Percentiles rank a stretch among this genome's conserved stretches.
phyloP scores from a whole-genome alignment of 2,113 vertebrate genomes.

The Tyto alba region DNA sequence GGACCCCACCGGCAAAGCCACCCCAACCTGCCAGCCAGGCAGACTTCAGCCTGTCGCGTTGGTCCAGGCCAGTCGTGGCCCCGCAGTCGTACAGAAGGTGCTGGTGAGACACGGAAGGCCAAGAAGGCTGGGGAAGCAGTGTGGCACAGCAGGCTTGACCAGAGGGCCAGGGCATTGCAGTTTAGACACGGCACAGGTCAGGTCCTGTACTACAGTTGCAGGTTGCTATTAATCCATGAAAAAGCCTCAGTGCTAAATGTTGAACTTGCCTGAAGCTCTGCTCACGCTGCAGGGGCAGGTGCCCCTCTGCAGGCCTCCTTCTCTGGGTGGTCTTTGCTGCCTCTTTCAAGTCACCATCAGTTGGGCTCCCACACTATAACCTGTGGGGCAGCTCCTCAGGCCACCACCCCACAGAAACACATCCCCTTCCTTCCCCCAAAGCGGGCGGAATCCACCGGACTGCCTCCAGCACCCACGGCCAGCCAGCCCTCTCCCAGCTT shows the following conservation, averaged over 20 bases:
- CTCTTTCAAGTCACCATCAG: background rate
- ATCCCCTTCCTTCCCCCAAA: no score
- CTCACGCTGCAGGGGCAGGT: background rate
- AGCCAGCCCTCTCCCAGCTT: background rate
- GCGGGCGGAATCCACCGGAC: background rate
- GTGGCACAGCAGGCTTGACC: background rate
- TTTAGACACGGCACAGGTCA: no score
- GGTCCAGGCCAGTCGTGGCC: background rate
- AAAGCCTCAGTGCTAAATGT: rapidly evolving
- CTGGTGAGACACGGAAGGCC: background rate
- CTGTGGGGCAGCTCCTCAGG: background rate
- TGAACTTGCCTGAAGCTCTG: background rate
- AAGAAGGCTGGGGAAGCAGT: background rate
- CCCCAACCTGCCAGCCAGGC: background rate
- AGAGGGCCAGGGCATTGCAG: background rate
- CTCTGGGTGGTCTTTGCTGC: background rate
- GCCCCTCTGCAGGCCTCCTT: no score
- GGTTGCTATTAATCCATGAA: background rate
- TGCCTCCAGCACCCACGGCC: background rate
- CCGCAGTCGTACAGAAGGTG: rapidly evolving
- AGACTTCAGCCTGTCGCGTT: background rate
- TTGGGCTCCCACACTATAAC: background rate
- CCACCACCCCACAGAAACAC: background rate
- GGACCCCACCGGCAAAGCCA: background rate
- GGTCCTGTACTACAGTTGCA: background rate